Conservation (phyloP, 2,888 invertebrate species). For the Cheilosia soror region DNA sequence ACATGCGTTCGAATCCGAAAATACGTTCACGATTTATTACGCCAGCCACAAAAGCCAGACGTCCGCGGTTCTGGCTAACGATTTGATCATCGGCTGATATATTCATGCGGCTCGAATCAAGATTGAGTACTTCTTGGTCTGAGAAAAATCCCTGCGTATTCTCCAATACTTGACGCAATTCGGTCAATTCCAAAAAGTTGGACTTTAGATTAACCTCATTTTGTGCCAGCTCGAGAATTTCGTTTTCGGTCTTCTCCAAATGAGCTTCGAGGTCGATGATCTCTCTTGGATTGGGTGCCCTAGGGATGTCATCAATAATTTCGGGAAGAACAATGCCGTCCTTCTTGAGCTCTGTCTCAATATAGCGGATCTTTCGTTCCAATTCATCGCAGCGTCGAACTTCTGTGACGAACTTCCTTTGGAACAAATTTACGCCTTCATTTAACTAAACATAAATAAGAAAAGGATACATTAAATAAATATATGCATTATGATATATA, state of each 20-base stretch:
- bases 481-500: too few species aligned
- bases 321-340: constrained; percentile 89
- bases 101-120: constrained; percentile 86
- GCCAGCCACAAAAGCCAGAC: constrained; percentile 91
- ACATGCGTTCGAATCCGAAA: constrained; percentile 92
- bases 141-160: constrained; percentile 89
- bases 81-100: constrained; percentile 87
- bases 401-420: constrained; percentile 93
- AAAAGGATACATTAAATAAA: too few species aligned
- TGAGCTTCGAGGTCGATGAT: constrained; percentile 92
- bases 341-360: constrained; percentile 91
- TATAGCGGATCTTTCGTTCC: constrained; percentile 91
- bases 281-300: constrained; percentile 90
- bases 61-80: constrained; percentile 81
- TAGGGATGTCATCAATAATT: constrained; percentile 86
- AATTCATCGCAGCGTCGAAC: constrained; percentile 93
- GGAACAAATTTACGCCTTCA: constrained; percentile 90
- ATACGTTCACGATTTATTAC: constrained; percentile 92
- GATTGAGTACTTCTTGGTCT: constrained; percentile 80
- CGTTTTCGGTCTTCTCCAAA: constrained; percentile 97
- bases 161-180: constrained; percentile 94
- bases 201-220: constrained; percentile 96
- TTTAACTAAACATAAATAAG: constrained; percentile 86
- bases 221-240: constrained; percentile 95
- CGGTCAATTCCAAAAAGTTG: constrained; percentile 95